A percentile compares a stretch with the other conserved stretches of the same genome.
Evolutionary conservation across 2,113 vertebrate genomes (phyloP).

Genomic region (Microtus ochrogaster): DNA sequence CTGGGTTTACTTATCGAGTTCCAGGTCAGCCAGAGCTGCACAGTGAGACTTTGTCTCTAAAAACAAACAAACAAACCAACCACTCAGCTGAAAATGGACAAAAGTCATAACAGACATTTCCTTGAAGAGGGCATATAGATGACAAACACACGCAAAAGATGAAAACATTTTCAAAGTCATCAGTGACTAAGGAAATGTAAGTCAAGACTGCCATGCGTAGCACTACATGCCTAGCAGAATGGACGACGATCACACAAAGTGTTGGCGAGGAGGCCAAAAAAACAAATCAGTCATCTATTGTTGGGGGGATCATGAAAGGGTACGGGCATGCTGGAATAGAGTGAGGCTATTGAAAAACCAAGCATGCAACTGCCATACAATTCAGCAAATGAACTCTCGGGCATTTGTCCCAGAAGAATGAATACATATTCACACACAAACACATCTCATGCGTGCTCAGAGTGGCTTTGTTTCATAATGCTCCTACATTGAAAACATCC

Average conservation of each 20-base stretch:
- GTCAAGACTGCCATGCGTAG: background rate
- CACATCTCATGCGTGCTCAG: background rate
- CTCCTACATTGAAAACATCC: conserved; percentile 38
- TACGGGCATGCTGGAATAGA: background rate
- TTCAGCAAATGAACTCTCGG: conserved; percentile 20
- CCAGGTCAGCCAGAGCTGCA: background rate
- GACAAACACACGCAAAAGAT: conserved; percentile 17
- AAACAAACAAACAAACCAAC: background rate
- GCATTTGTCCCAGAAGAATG: conserved; percentile 42
- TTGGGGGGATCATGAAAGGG: conserved; percentile 20
- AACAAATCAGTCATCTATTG: background rate
- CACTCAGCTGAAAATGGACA: conserved; percentile 30
- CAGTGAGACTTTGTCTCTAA: background rate
- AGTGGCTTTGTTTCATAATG: background rate
- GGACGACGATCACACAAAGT: conserved; percentile 16
- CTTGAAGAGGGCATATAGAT: conserved; percentile 37
- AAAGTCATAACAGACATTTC: conserved; percentile 36
- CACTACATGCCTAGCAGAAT: background rate
- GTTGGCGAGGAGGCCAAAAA: conserved; percentile 18
- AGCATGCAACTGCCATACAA: conserved; percentile 27
- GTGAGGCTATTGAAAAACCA: conserved; percentile 32
- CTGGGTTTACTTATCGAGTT: background rate
- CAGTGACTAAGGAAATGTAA: conserved; percentile 24
- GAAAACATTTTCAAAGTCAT: conserved; percentile 40
- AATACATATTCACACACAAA: conserved; percentile 35